Evolutionary conservation across 2,888 invertebrate genomes (phyloP).

Genomic region (Cistogaster globosa): DNA sequence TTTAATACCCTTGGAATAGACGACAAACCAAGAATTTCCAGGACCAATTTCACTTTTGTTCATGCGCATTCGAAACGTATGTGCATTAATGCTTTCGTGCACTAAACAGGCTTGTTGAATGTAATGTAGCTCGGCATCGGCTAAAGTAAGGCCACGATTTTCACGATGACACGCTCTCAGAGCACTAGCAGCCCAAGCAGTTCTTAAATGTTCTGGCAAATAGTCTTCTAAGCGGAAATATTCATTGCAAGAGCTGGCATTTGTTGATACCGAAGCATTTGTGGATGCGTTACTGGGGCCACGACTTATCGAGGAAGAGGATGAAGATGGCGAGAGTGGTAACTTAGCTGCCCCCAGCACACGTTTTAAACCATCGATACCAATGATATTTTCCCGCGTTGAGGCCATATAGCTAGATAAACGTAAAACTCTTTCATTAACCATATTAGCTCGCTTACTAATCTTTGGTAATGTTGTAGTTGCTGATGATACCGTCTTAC

Average conservation of each 20-base stretch:
- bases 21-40: constrained; percentile 93
- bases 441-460: constrained; percentile 77
- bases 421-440: constrained; percentile 78
- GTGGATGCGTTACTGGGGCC: constrained; percentile 66
- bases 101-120: constrained; percentile 93
- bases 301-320: constrained; percentile 74
- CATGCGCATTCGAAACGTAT: constrained; percentile 91
- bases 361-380: constrained; percentile 71
- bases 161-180: constrained; percentile 92
- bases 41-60: constrained; percentile 89
- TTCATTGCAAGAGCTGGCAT: constrained; percentile 73
- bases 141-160: constrained; percentile 89
- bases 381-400: constrained; percentile 64
- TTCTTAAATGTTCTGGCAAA: constrained; percentile 88
- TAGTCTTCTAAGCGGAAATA: constrained; percentile 94
- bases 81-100: constrained; percentile 94
- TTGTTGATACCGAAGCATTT: constrained; percentile 68
- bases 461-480: constrained; percentile 81
- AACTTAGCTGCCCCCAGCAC: constrained; percentile 70
- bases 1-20: constrained; percentile 95
- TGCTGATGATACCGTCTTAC: constrained; percentile 54
- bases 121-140: constrained; percentile 93
- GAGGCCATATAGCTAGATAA: constrained; percentile 77
- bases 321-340: constrained; percentile 74
- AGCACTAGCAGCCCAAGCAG: constrained; percentile 83